Base-by-base conservation (phyloP, 2,797 vertebrate genomes). In the Parambassis ranga region DNA sequence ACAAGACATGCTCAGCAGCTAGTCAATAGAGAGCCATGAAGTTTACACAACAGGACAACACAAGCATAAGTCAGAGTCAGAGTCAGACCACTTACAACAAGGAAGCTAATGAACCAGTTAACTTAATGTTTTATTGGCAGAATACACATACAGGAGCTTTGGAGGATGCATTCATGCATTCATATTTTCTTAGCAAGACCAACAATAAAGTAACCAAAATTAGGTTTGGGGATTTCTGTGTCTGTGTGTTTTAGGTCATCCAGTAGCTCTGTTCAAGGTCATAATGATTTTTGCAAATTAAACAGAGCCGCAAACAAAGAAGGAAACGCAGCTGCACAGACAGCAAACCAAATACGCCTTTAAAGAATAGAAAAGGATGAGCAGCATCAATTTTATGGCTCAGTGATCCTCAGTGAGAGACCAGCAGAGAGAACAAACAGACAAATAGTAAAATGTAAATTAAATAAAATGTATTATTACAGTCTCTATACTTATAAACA, bases 351-450 rank as follows among this genome's bases (percentile, higher is more conserved):
- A 70, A 64, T 23, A 28, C 16, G 28, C 39, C 31, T 61, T 32
- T 38, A 4, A 44, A 57, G 36, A 52, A 57, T 32, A 49, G 59
- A 56, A 43, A 75, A 30, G 11, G 69, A 35, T 1, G 14, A 26
- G 31, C 27, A 39, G 22, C 65, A 59, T 71, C 52, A 65, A 53
- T 77, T 69, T 59, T 36, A 80, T 33, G 14, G 39, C 33, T 58
- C 49, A 76, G 58, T n/a, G 18, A 68, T 76, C 60, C 36, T 68
- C 56, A 75, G 18, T 18, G 10, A 65, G 15, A 38, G 35, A 44
- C 6, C 69, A 65, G 67, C 61, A 64, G 22, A 51, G 42, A 14
- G 15, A 5, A 41, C 14, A 44, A 2, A 41, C 3, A 39, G 16
- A 11, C 20, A 24, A 36, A 18, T 4, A 10, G 14, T 15, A 20